A percentile compares a stretch with the other conserved stretches of the same genome.
These are phyloP conservation scores for Notospermus geniculatus DNA, from an alignment of 1,140 invertebrate genomes.

Conservation along the genomic window DNA sequence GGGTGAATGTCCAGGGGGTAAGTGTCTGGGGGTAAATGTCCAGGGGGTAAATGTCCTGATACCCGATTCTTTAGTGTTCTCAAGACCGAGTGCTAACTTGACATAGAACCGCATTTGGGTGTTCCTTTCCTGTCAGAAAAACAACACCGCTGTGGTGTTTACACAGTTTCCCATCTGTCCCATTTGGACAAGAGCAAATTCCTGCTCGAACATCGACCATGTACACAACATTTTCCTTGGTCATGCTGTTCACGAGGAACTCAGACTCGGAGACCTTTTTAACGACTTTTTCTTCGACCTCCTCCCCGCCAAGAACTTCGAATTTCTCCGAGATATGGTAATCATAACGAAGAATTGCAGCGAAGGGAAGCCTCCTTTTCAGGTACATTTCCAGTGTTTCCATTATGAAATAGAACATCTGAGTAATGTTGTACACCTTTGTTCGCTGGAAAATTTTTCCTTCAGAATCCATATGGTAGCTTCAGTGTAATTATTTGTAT, in stretches of 20 bases:
- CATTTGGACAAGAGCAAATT: conserved; percentile 7
- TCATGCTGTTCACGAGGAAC: not conserved
- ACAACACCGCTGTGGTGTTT: not conserved
- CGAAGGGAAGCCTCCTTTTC: not conserved
- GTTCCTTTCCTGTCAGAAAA: not conserved
- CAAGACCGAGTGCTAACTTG: not conserved
- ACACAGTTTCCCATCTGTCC: conserved; percentile 1
- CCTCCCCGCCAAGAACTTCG: not conserved
- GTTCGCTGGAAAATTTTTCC: too few species aligned
- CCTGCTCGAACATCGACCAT: not conserved
- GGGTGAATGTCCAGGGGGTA: too few species aligned
- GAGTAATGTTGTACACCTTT: too few species aligned
- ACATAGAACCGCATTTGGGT: conserved; percentile 5
- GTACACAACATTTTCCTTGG: not conserved
- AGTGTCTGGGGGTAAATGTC: too few species aligned
- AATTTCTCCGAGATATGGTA: conserved; percentile 3
- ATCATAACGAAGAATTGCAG: not conserved
- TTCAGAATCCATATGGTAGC: too few species aligned
- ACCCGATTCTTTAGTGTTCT: conserved; percentile 3
- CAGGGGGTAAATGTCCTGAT: too few species aligned
- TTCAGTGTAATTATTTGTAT: too few species aligned
- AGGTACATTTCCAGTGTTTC: conserved; percentile 7
- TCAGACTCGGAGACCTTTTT: not conserved
- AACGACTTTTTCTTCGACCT: not conserved
- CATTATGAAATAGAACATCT: too few species aligned